phyloP scores from a whole-genome alignment of 2,797 vertebrate genomes.

The Liparis tanakae region DNA sequence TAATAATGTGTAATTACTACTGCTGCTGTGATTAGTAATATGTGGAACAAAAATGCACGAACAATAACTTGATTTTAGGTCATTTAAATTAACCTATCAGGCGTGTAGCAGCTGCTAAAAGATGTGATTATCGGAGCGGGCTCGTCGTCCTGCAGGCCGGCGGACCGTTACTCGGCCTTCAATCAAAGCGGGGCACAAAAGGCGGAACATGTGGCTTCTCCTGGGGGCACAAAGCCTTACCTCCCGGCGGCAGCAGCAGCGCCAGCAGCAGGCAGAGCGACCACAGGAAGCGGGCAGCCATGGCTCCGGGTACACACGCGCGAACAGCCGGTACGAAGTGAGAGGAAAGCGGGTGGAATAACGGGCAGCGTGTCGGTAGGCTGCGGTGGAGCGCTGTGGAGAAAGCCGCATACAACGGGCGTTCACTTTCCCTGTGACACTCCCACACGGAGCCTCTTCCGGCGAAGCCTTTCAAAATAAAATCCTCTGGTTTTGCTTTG shows the following conservation, averaged over 20 bases:
- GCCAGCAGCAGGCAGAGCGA: slow-evolving; percentile 46
- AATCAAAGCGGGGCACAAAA: slow-evolving; percentile 47
- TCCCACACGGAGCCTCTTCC: slow-evolving; percentile 36
- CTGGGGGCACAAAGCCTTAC: slow-evolving; percentile 62
- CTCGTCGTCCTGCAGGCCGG: slow-evolving; percentile 12
- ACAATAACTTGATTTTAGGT: not conserved
- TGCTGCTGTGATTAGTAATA: not conserved
- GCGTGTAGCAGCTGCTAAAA: too few species aligned
- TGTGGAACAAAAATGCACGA: not conserved
- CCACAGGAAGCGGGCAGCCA: slow-evolving; percentile 28
- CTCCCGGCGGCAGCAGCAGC: slow-evolving; percentile 70
- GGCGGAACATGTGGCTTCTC: slow-evolving; percentile 10
- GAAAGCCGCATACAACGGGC: slow-evolving; percentile 51
- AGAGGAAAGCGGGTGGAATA: not conserved
- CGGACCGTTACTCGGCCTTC: slow-evolving; percentile 24
- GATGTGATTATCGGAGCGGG: not conserved
- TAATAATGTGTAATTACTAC: not conserved
- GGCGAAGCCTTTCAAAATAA: slow-evolving; percentile 32
- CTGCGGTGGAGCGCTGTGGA: not conserved
- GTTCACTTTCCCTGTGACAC: slow-evolving; percentile 39
- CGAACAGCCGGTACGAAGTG: not conserved
- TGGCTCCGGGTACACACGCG: slow-evolving; percentile 1
- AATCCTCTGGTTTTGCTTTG: not conserved
- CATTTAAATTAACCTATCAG: too few species aligned
- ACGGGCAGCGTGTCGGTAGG: not conserved